Evolutionary conservation across 64 coral and sea anemone species (phyloP).

Genomic region (Platygyra sinensis): DNA sequence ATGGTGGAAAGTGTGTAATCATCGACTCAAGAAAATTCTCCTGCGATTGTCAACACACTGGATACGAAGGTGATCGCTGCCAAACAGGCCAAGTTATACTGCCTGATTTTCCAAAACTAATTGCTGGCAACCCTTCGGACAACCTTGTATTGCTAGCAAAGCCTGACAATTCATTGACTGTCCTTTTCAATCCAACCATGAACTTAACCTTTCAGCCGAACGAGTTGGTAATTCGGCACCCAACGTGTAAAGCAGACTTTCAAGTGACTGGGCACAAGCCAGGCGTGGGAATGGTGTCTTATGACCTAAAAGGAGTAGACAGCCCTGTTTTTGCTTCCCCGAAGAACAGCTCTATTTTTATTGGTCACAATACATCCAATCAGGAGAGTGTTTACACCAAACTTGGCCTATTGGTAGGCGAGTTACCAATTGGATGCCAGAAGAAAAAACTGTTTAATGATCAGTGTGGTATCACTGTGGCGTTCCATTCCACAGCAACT

Average conservation of each 20-base stretch:
- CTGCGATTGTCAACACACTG: conserved; percentile 48
- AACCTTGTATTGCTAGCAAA: conserved; percentile 1
- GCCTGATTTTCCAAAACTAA: conserved; percentile 52
- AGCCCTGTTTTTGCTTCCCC: neutral
- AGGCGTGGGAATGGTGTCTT: neutral
- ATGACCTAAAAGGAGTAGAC: neutral
- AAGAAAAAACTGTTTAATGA: neutral
- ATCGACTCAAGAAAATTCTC: neutral
- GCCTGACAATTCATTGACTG: conserved; percentile 33
- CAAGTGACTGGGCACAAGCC: neutral
- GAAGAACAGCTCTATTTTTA: neutral
- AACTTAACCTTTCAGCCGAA: conserved; percentile 19
- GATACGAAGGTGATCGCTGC: conserved; percentile 47
- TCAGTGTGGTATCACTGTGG: neutral
- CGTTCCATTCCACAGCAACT: neutral
- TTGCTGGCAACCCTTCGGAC: neutral
- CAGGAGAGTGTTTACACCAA: neutral
- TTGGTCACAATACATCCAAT: neutral
- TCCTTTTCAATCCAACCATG: neutral
- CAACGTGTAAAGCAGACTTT: neutral
- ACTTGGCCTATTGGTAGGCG: neutral
- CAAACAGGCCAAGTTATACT: conserved; percentile 15
- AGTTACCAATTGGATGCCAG: neutral
- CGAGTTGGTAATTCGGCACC: neutral
- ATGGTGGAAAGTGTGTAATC: conserved; percentile 55